Evolutionary conservation across 2,113 vertebrate genomes (phyloP).

Genomic region (Turnix velox): DNA sequence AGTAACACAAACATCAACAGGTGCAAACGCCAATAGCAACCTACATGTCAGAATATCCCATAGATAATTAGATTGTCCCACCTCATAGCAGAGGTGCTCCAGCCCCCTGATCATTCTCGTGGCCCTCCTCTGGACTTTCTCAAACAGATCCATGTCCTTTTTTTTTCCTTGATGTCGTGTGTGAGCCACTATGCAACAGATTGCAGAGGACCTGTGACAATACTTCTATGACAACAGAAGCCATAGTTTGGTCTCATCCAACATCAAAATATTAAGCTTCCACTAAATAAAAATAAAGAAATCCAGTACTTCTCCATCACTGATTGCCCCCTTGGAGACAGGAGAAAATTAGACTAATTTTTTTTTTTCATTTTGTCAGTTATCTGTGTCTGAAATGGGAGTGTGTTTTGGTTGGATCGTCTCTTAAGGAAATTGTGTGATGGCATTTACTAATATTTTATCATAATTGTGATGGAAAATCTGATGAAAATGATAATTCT

Average conservation of each 20-base stretch:
- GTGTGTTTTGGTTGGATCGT: fast-evolving
- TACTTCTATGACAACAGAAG: background rate
- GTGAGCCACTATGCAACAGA: background rate
- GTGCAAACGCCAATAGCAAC: fast-evolving
- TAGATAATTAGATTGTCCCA: too few relatives aligned
- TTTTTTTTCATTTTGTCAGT: background rate
- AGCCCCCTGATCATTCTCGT: too few relatives aligned
- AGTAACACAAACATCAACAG: background rate
- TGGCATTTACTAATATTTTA: background rate
- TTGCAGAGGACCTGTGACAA: background rate
- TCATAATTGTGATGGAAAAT: background rate
- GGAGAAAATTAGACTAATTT: background rate
- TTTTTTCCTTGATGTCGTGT: background rate
- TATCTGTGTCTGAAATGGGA: background rate
- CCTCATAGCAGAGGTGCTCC: too few relatives aligned
- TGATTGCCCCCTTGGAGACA: background rate
- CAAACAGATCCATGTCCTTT: too few relatives aligned
- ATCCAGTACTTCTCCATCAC: background rate
- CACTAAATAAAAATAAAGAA: background rate
- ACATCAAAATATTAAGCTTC: background rate
- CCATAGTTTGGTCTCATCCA: background rate
- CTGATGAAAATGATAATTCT: background rate
- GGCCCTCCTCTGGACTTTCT: too few relatives aligned
- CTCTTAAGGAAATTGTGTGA: background rate
- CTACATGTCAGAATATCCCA: background rate